These are phyloP conservation scores for Thyatira batis DNA, from an alignment of 2,888 invertebrate species.

Conservation along the genomic window DNA sequence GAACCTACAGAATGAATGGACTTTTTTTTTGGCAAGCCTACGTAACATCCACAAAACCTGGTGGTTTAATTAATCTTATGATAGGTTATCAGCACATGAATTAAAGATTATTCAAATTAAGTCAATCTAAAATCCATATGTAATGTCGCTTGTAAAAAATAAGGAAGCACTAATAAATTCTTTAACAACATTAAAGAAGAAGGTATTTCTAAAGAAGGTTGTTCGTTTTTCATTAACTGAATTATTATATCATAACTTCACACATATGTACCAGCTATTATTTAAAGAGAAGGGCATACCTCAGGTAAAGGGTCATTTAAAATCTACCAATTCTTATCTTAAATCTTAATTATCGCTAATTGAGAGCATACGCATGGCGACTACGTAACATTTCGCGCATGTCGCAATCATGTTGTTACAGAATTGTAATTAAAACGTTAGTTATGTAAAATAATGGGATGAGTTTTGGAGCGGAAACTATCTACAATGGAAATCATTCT, in stretches of 20 bases:
- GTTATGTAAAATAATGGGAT: conserved; percentile 23
- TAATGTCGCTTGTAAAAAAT: too few species aligned
- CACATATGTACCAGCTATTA: too few species aligned
- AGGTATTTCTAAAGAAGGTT: too few species aligned
- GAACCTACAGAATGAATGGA: not conserved
- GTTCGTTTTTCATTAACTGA: too few species aligned
- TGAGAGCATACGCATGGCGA: not conserved
- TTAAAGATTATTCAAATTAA: not conserved
- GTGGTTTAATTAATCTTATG: not conserved
- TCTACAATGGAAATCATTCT: not conserved
- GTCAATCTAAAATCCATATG: not conserved
- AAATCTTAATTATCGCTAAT: conserved; percentile 1
- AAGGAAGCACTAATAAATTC: too few species aligned
- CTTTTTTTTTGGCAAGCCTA: not conserved
- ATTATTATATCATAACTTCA: too few species aligned
- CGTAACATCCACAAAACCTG: not conserved
- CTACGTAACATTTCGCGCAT: conserved; percentile 11
- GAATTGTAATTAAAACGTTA: conserved; percentile 28
- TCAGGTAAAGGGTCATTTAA: not conserved
- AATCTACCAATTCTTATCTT: not conserved
- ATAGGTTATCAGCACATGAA: not conserved
- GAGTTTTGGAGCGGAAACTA: conserved; percentile 30
- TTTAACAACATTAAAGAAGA: too few species aligned
- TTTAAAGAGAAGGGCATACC: not conserved
- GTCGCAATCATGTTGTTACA: conserved; percentile 26